Evolutionary conservation across 2,888 invertebrate species (phyloP).

Genomic region (Caenorhabditis plicata): DNA sequence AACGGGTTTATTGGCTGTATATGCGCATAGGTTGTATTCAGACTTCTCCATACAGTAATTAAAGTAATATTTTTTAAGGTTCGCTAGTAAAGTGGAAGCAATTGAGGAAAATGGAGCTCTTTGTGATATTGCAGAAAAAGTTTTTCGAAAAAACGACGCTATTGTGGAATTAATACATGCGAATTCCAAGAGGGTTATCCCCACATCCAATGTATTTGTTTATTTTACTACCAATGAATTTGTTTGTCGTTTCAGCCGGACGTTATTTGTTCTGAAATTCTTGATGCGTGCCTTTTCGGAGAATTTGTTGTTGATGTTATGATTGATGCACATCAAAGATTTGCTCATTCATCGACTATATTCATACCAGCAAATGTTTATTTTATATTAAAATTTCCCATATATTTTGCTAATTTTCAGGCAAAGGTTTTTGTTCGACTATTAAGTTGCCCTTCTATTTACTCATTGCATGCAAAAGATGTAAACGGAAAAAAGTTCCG

Average conservation of each 20-base stretch:
- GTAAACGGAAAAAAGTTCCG: neutral
- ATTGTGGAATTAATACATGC: neutral
- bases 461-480: neutral
- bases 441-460: slow-evolving; percentile 19
- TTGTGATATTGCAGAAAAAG: slow-evolving; percentile 16
- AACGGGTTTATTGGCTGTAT: slow-evolving; percentile 32
- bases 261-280: slow-evolving; percentile 33
- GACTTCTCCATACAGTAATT: neutral
- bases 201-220: neutral
- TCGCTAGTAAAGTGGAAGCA: slow-evolving; percentile 15
- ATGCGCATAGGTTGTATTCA: slow-evolving; percentile 25
- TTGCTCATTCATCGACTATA: slow-evolving; percentile 12
- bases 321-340: slow-evolving; percentile 34
- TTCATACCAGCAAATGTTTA: slow-evolving; percentile 32
- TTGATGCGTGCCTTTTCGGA: slow-evolving; percentile 43
- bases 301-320: slow-evolving; percentile 31
- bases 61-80: slow-evolving; percentile 3
- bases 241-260: slow-evolving; percentile 21
- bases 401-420: slow-evolving; percentile 5
- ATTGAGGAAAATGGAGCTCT: slow-evolving; percentile 24
- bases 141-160: slow-evolving; percentile 9
- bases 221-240: neutral
- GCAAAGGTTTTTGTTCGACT: slow-evolving; percentile 17
- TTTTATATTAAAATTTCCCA: neutral
- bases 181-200: neutral